These are phyloP conservation scores for Hymenochirus boettgeri DNA, from an alignment of 2,113 vertebrate species.

Conservation along the genomic window DNA sequence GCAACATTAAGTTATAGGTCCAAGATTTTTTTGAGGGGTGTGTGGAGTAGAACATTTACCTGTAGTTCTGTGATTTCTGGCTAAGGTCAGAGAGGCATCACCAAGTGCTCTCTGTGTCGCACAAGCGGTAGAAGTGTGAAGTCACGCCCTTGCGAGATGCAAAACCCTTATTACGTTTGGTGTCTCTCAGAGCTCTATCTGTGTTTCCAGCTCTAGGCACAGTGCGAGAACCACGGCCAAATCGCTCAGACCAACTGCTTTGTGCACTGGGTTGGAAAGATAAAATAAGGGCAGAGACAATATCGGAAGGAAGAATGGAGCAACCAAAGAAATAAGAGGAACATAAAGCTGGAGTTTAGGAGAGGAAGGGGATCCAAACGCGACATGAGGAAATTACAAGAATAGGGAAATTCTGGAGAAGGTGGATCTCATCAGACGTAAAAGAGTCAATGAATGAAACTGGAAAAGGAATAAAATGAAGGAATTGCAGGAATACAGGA, in stretches of 20 bases:
- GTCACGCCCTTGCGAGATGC: constrained; percentile 82
- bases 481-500: too few relatives aligned
- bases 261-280: constrained; percentile 73
- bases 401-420: too few relatives aligned
- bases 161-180: constrained; percentile 90
- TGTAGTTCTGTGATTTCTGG: constrained; percentile 95
- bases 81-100: constrained; percentile 92
- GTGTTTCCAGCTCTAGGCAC: constrained; percentile 94
- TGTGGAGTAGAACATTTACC: constrained; percentile 52
- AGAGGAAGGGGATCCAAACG: not conserved
- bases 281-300: too few relatives aligned
- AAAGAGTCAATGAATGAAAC: not conserved
- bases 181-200: constrained; percentile 94
- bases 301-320: too few relatives aligned
- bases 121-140: constrained; percentile 93
- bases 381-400: too few relatives aligned
- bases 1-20: too few relatives aligned
- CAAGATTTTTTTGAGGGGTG: too few relatives aligned
- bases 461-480: too few relatives aligned
- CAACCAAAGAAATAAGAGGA: too few relatives aligned
- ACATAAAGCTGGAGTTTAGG: too few relatives aligned
- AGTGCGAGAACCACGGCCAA: constrained; percentile 87
- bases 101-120: constrained; percentile 92
- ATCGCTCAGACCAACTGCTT: constrained; percentile 94
- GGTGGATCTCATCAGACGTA: too few relatives aligned